Evolutionary conservation across 2,888 invertebrate species (phyloP), one percentile per base, ranked within the genome.

Genomic region (Diarsia mendica): DNA sequence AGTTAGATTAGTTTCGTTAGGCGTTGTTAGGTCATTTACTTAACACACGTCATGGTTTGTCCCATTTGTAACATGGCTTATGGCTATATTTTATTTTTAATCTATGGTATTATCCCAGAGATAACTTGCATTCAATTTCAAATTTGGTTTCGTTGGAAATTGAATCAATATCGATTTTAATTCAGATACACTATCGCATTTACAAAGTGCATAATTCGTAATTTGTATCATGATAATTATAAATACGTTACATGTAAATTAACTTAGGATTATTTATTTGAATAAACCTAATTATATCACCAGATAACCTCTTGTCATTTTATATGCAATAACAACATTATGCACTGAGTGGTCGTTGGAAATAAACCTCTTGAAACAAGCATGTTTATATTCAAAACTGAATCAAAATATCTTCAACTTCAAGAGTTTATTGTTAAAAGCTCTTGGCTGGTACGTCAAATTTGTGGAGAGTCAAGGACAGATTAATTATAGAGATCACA

Each of bases 241-340:
- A 44, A 70, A 73, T 70, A 71, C 15, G 28, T 51, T 49, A 49
- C 6, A 46, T 55, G 67, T 64, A 11, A 11, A 74, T 72, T 67
- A 70, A 73, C 33, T 69, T 77, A 55, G n/a, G 71, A 69, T 81
- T 76, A 80, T 77, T 85, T 79, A 74, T 84, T 77, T 72, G 33
- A 68, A 74, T 1, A 64, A 72, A 77, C 44, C 58, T 61, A 75
- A 58, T 78, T 66, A 84, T 76, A 71, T 67, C 70, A 39, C 28
- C 33, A 33, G 82, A 85, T 87, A 86, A 85, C 82, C 85, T 77
- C 53, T 63, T 73, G 74, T 73, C 72, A 75, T 61, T 67, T 66
- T 82, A 64, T 67, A 66, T 58, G 18, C 67, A 65, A 84, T 77
- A 87, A 79, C 81, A 86, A 68, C 61, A 73, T 73, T 53, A 80